Evolutionary conservation across 2,888 invertebrate species (phyloP).

Genomic region (Schizaphis graminum): DNA sequence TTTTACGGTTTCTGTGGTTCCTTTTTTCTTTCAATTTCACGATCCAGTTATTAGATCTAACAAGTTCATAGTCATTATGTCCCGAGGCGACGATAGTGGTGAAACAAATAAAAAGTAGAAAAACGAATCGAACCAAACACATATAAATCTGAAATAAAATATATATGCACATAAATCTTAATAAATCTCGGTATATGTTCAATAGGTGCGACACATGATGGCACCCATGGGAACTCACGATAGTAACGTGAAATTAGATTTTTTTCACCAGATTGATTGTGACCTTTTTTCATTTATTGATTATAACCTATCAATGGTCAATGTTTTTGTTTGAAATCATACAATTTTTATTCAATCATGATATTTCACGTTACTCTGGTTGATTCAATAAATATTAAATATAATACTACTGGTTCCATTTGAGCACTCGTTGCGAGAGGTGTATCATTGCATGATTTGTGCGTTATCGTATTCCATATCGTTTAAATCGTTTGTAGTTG

Average conservation of each 20-base stretch:
- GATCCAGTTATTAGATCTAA: slow-evolving; percentile 51
- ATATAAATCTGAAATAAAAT: background rate
- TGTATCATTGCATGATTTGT: too few relatives aligned
- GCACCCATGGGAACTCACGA: slow-evolving; percentile 43
- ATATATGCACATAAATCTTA: slow-evolving; percentile 58
- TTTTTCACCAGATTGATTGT: slow-evolving; percentile 16
- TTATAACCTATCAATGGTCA: background rate
- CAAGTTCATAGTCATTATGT: slow-evolving; percentile 37
- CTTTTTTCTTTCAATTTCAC: slow-evolving; percentile 29
- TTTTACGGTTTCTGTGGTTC: background rate
- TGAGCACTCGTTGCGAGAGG: too few relatives aligned
- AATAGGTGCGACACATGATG: slow-evolving; percentile 30
- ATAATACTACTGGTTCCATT: background rate
- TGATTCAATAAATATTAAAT: background rate
- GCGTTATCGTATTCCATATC: too few relatives aligned
- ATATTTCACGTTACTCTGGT: background rate
- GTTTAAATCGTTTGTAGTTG: too few relatives aligned
- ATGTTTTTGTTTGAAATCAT: background rate
- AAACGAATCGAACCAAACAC: slow-evolving; percentile 19
- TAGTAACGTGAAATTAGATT: slow-evolving; percentile 41
- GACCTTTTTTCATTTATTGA: background rate
- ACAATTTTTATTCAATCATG: background rate
- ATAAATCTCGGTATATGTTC: slow-evolving; percentile 47
- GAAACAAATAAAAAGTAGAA: slow-evolving; percentile 18
- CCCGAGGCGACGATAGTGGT: background rate